Percentiles rank a stretch among this genome's conserved stretches.
Conservation (phyloP, 2,113 vertebrate genomes). For the Pluvianellus socialis region DNA sequence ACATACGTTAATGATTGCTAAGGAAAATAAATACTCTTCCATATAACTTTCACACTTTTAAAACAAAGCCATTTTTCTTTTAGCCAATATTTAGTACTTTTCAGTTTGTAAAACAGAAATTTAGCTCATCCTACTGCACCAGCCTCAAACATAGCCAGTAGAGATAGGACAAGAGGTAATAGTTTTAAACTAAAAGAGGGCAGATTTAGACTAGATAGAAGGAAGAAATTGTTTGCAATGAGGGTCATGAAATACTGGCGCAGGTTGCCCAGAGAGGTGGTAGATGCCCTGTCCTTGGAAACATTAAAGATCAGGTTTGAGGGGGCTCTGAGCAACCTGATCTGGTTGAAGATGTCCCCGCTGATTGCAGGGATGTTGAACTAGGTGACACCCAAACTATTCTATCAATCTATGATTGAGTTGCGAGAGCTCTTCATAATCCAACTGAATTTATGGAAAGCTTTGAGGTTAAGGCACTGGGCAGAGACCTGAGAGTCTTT, state of each 20-base stretch:
- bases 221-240: neutral
- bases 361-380: no score
- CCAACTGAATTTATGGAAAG: neutral
- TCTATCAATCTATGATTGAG: neutral
- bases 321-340: neutral
- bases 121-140: no score
- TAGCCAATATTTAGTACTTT: no score
- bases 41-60: no score
- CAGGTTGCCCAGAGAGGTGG: neutral
- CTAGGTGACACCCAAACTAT: neutral
- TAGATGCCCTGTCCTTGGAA: neutral
- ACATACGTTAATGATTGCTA: neutral
- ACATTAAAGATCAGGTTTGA: neutral
- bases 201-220: neutral
- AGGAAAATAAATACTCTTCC: no score
- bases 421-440: neutral
- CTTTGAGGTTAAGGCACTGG: neutral
- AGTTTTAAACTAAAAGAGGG: neutral
- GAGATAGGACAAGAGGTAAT: neutral
- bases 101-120: no score
- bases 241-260: neutral
- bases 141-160: no score
- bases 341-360: neutral
- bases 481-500: neutral
- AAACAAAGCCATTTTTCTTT: no score